Percentiles rank a stretch among this genome's conserved stretches.
These are phyloP conservation scores for Catocala nupta DNA, from an alignment of 2,888 invertebrate species.

Conservation along the genomic window DNA sequence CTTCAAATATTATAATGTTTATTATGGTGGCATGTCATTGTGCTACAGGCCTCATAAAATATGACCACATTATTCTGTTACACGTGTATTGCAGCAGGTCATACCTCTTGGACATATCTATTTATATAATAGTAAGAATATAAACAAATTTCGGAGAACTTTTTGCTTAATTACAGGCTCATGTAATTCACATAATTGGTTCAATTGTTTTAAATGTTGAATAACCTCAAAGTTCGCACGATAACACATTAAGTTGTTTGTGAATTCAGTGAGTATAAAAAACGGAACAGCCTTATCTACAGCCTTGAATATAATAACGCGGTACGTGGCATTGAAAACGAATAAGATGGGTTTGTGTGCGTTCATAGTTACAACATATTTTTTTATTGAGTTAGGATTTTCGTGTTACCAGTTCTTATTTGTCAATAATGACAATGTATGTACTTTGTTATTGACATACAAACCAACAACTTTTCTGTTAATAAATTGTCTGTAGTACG, in stretches of 20 bases:
- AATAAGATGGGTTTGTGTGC: slow-evolving; percentile 28
- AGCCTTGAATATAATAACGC: slow-evolving; percentile 52
- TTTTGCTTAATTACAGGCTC: slow-evolving; percentile 13
- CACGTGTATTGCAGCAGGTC: too few species aligned
- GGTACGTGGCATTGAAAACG: slow-evolving; percentile 46
- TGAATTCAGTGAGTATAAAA: slow-evolving; percentile 34
- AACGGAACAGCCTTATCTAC: slow-evolving; percentile 40
- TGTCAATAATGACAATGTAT: too few species aligned
- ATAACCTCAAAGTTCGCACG: slow-evolving; percentile 43
- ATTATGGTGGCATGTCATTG: too few species aligned
- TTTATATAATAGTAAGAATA: too few species aligned
- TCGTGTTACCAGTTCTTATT: background rate
- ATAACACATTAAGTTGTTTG: slow-evolving; percentile 37
- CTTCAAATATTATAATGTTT: too few species aligned
- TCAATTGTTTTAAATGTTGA: slow-evolving; percentile 44
- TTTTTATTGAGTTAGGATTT: slow-evolving; percentile 2
- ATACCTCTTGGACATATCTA: too few species aligned
- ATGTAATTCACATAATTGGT: slow-evolving; percentile 15
- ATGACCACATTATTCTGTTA: too few species aligned
- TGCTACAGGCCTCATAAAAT: too few species aligned
- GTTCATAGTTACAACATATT: slow-evolving; percentile 20
- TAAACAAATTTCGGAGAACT: background rate
- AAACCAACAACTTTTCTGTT: too few species aligned
- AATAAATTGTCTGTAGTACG: too few species aligned
- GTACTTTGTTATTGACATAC: too few species aligned